These are phyloP conservation scores for Notothenia rossii DNA, from an alignment of 2,113 vertebrate species.

Conservation along the genomic window DNA sequence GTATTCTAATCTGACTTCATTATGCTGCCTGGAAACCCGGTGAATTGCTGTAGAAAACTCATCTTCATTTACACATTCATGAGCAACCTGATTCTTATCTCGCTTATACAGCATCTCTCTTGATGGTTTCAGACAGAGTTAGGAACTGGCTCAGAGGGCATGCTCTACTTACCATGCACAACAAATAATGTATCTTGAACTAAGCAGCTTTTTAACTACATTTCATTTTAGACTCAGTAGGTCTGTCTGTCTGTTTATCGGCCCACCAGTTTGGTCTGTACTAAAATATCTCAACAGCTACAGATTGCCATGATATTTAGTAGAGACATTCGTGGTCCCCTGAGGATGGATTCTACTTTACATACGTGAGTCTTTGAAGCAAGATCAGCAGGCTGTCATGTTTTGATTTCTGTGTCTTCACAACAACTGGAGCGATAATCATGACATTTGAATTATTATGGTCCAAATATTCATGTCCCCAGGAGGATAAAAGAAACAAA, in stretches of 20 bases:
- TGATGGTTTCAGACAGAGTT: background rate
- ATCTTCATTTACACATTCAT: constrained; percentile 23
- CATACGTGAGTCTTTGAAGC: background rate
- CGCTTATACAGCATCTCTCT: background rate
- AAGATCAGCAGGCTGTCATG: background rate
- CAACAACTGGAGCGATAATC: too few species aligned
- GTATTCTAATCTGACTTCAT: background rate
- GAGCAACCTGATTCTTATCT: background rate
- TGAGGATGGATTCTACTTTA: background rate
- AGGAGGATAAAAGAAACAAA: too few species aligned
- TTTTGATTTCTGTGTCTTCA: background rate
- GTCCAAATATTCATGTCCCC: too few species aligned
- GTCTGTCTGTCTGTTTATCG: background rate
- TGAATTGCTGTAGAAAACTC: background rate
- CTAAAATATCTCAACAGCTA: too few species aligned
- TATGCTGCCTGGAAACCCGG: background rate
- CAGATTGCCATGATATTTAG: too few species aligned
- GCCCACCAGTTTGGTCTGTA: too few species aligned
- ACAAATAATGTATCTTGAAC: background rate
- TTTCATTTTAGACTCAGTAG: background rate
- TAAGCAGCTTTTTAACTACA: background rate
- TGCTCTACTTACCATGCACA: background rate
- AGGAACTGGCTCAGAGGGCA: background rate
- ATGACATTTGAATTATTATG: too few species aligned
- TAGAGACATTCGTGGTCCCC: too few species aligned